Conservation (phyloP, 2,113 vertebrate species). For the Laterallus jamaicensis region DNA sequence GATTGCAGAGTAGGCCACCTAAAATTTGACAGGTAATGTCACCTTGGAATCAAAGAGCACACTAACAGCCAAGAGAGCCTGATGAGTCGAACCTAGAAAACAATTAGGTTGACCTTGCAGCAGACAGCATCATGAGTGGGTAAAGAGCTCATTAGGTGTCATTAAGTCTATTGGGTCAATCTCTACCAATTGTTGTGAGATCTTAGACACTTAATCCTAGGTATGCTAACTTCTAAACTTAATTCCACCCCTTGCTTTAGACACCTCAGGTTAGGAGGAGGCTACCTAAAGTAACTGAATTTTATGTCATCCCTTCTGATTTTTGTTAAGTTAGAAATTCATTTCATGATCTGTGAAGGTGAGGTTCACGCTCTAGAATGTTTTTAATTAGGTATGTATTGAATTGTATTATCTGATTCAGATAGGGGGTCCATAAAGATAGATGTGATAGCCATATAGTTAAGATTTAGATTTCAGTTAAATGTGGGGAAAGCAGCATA, state of each 20-base stretch:
- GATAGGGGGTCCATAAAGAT: background rate
- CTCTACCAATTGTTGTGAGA: background rate
- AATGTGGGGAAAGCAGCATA: background rate
- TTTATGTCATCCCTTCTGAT: background rate
- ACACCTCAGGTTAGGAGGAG: background rate
- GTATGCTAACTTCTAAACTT: background rate
- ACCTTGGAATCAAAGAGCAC: background rate
- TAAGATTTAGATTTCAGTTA: background rate
- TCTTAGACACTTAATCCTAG: background rate
- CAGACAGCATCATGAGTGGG: background rate
- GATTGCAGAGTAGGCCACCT: background rate
- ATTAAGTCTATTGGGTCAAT: background rate
- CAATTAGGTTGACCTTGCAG: background rate
- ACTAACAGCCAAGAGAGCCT: background rate
- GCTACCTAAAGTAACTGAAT: background rate
- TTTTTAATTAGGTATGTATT: background rate
- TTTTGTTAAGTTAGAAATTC: background rate
- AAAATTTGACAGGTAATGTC: background rate
- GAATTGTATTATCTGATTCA: background rate
- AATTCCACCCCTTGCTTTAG: background rate
- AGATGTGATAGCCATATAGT: background rate
- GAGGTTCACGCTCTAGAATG: background rate
- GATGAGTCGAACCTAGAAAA: background rate
- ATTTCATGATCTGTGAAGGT: background rate
- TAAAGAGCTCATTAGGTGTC: background rate